These are phyloP conservation scores for Emydocephalus ijimae DNA, from an alignment of 2,113 vertebrate genomes.

Conservation along the genomic window DNA sequence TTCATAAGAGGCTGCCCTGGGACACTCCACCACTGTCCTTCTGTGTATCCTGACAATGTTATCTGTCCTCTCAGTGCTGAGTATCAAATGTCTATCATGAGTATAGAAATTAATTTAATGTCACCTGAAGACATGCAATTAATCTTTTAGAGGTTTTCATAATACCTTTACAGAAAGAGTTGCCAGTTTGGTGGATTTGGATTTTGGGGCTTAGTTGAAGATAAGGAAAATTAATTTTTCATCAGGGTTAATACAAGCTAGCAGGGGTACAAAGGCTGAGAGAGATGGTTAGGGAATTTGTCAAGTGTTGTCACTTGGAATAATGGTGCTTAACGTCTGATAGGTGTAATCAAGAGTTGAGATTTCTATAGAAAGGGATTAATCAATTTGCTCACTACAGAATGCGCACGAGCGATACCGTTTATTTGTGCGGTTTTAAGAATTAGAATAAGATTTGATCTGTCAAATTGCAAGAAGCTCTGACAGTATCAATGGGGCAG, in stretches of 20 bases:
- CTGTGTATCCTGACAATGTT: conserved; percentile 88
- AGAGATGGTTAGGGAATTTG: conserved; percentile 83
- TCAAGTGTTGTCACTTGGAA: conserved; percentile 90
- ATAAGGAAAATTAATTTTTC: conserved; percentile 99
- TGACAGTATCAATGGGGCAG: conserved; percentile 66
- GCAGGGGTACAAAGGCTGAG: conserved; percentile 85
- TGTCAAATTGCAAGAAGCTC: conserved; percentile 80
- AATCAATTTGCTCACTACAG: conserved; percentile 89
- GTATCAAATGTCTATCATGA: conserved; percentile 86
- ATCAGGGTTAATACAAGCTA: conserved; percentile 93
- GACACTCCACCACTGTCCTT: conserved; percentile 86
- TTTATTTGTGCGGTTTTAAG: conserved; percentile 72
- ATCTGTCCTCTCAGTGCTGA: conserved; percentile 83
- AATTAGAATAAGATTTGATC: conserved; percentile 89
- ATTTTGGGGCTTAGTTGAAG: conserved; percentile 94
- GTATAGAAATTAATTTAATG: conserved; percentile 90
- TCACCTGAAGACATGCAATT: conserved; percentile 95
- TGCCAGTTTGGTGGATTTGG: conserved; percentile 96
- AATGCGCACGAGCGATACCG: conserved; percentile 80
- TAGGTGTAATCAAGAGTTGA: conserved; percentile 90
- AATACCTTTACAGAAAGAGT: conserved; percentile 97
- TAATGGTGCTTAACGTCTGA: conserved; percentile 93
- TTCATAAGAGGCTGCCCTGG: conserved; percentile 78
- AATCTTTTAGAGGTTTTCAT: conserved; percentile 91
- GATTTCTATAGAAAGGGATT: conserved; percentile 94